phyloP scores from a whole-genome alignment of 2,113 vertebrate genomes.

The Edolisoma coerulescens region DNA sequence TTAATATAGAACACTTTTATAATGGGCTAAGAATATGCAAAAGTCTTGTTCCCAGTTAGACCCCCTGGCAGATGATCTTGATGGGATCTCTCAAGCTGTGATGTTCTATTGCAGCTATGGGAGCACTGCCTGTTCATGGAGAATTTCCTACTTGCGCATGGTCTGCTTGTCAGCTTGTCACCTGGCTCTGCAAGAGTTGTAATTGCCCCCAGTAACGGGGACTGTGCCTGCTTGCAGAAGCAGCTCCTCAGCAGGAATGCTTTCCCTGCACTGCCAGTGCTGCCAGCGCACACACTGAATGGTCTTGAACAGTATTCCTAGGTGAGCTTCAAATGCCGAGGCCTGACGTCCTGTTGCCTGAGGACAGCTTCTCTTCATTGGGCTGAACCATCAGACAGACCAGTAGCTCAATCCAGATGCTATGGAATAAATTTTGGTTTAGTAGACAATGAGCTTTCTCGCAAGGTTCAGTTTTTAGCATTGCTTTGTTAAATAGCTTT shows the following conservation, averaged over 20 bases:
- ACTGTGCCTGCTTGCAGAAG: neutral
- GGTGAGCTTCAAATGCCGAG: neutral
- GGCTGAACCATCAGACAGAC: neutral
- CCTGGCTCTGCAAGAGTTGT: accelerated
- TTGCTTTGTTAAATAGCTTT: neutral
- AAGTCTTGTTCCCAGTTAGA: neutral
- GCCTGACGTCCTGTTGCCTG: neutral
- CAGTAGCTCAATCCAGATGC: neutral
- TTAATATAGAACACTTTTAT: neutral
- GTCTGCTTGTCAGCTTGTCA: neutral
- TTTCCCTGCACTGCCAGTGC: neutral
- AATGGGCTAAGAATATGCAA: neutral
- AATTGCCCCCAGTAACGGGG: neutral
- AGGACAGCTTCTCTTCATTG: neutral
- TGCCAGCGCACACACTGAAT: neutral
- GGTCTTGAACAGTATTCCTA: neutral
- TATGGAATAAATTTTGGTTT: neutral
- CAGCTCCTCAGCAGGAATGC: neutral
- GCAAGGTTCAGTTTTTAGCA: neutral
- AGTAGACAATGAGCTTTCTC: neutral
- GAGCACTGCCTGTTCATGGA: neutral
- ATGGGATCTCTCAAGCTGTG: neutral
- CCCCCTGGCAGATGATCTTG: accelerated
- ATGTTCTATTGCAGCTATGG: neutral
- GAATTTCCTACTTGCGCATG: neutral